Evolutionary conservation across 1,140 invertebrate species (phyloP).

Genomic region (Vollenhovia emeryi): DNA sequence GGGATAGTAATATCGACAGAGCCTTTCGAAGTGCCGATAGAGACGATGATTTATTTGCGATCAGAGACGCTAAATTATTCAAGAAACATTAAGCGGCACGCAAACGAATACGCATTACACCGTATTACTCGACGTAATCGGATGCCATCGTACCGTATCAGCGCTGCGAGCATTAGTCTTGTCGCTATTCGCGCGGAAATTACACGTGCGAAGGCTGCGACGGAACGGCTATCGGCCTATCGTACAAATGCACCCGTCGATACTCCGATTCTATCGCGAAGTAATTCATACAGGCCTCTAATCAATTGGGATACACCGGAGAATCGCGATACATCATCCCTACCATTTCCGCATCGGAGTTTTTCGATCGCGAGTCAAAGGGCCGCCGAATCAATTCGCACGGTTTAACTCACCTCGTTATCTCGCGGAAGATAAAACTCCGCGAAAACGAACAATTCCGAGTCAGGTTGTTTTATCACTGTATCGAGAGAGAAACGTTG

Average conservation of each 20-base stretch:
- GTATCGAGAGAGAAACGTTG: not conserved
- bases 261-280: slow-evolving; percentile 68
- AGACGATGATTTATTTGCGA: not conserved
- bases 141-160: not conserved
- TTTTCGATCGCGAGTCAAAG: slow-evolving; percentile 4
- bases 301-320: slow-evolving; percentile 63
- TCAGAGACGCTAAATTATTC: slow-evolving; percentile 5
- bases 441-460: not conserved
- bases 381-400: not conserved
- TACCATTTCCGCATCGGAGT: not conserved
- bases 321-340: slow-evolving; percentile 59
- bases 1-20: not conserved
- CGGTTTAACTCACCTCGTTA: not conserved
- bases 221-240: slow-evolving; percentile 32
- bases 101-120: slow-evolving; percentile 5
- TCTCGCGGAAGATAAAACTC: not conserved
- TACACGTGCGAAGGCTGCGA: not conserved
- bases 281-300: slow-evolving; percentile 62
- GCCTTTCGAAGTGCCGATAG: not conserved
- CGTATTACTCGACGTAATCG: not conserved
- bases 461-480: not conserved
- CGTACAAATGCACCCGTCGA: slow-evolving; percentile 70
- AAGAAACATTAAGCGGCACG: slow-evolving; percentile 5
- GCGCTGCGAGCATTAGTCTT: slow-evolving; percentile 17
- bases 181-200: not conserved